Conservation (phyloP, 2,888 invertebrate species). For the Gari tellinella region DNA sequence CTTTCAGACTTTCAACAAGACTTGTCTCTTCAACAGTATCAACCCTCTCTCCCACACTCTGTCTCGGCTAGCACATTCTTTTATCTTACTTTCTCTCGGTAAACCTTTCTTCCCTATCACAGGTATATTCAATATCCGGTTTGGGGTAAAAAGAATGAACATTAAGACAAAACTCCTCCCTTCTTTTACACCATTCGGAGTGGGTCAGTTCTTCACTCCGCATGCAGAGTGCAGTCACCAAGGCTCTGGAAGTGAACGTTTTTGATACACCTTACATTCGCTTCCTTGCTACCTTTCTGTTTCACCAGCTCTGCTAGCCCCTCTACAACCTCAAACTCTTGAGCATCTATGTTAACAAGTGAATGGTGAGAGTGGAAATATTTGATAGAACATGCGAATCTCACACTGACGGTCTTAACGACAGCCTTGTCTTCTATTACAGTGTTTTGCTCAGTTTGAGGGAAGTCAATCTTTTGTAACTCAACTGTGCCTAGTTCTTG, state of each 20-base stretch:
- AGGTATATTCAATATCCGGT: no score
- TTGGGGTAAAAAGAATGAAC: no score
- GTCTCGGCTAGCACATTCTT: no score
- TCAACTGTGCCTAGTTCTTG: constrained; percentile 64
- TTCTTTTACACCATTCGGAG: no score
- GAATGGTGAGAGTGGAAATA: constrained; percentile 58
- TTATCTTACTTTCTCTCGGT: no score
- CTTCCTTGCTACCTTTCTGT: constrained; percentile 55
- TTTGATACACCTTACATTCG: constrained; percentile 54
- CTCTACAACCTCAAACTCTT: constrained; percentile 62
- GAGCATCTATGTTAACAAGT: constrained; percentile 57
- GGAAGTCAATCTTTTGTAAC: constrained; percentile 58
- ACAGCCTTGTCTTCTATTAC: constrained; percentile 43
- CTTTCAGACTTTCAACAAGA: no score
- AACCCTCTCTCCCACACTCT: no score
- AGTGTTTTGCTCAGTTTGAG: constrained; percentile 66
- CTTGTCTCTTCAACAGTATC: no score
- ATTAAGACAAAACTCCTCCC: no score
- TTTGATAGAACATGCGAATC: constrained; percentile 66
- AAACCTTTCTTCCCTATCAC: no score
- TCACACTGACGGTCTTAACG: constrained; percentile 65
- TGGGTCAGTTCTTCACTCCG: constrained; percentile 23
- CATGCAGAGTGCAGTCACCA: constrained; percentile 63
- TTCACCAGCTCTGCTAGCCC: constrained; percentile 69
- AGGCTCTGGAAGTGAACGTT: constrained; percentile 58